These are phyloP conservation scores for Conus canariensis DNA, from an alignment of 2,888 invertebrate species.

Conservation along the genomic window DNA sequence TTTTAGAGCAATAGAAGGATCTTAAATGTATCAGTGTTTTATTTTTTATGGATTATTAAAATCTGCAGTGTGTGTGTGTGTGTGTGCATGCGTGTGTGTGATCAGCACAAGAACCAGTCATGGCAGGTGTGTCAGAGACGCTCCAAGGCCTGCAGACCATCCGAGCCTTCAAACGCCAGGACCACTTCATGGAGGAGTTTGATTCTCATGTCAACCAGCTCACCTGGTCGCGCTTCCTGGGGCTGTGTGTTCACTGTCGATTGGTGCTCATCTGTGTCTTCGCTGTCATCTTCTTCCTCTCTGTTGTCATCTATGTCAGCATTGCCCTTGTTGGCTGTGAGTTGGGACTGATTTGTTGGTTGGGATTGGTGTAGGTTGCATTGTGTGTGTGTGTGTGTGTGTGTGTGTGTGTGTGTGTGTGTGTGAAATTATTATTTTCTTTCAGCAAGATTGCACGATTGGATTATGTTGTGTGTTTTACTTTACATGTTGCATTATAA, in stretches of 20 bases:
- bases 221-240: constrained; percentile 79
- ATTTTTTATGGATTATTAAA: no score
- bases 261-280: constrained; percentile 83
- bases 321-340: constrained; percentile 48
- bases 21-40: no score
- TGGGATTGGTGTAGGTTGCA: neutral
- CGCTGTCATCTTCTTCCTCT: constrained; percentile 46
- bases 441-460: no score
- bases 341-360: constrained; percentile 5
- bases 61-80: neutral
- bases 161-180: constrained; percentile 90
- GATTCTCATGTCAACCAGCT: constrained; percentile 83
- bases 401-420: neutral
- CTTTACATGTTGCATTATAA: no score
- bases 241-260: constrained; percentile 84
- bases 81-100: neutral
- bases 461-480: no score
- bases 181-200: constrained; percentile 83
- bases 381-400: neutral
- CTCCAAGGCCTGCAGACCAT: constrained; percentile 94
- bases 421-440: no score
- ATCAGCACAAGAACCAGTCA: constrained; percentile 94
- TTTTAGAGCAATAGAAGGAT: no score
- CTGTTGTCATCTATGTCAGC: constrained; percentile 47
- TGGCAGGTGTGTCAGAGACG: constrained; percentile 92